Base-by-base conservation (phyloP, 1,140 invertebrate species). In the Macrobrachium nipponense region DNA sequence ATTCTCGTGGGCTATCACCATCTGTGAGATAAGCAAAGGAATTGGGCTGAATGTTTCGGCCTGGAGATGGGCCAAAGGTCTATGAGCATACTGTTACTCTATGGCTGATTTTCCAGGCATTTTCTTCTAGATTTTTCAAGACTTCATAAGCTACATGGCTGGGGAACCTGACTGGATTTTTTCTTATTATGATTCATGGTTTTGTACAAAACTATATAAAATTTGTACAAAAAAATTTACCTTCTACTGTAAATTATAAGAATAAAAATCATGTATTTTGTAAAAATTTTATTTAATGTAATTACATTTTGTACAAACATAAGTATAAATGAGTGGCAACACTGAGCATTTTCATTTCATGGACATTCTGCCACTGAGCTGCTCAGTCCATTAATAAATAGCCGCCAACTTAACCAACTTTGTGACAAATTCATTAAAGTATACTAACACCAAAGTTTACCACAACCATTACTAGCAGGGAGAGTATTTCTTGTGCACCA, bases 271-370 rank as follows among this genome's bases (percentile, higher is more conserved):
- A 20, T 27, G 18, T 80, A 73, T 86, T 86, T 80, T 86, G 83
- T 86, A 86, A 86, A 86, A 86, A 86, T 86, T 86, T 86, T 82
- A 82, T 82, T 82, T 80, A 86, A 86, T 76, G 83, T 86, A 86
- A 80, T 86, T 86, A 86, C 83, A 86, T 86, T 86, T 86, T 86
- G 83, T 86, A 86, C 83, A 86, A 86, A 86, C 83, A 86, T 86
- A 86, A 86, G 83, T 86, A 86, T 86, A 86, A 86, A 86, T 61
- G 83, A 86, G 83, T 86, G 83, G 83, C 83, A 86, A 86, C 83
- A 80, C 83, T 86, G 83, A 86, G 83, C 83, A 86, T 86, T 80
- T 86, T 86, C 58, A 80, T 68, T 64, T 73, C 77, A 72, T 80
- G 77, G 83, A 86, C 83, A 70, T 27, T 80, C 58, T 20, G 43